phyloP scores from a whole-genome alignment of 2,888 invertebrate genomes.

The Alloscopus bannaensis region DNA sequence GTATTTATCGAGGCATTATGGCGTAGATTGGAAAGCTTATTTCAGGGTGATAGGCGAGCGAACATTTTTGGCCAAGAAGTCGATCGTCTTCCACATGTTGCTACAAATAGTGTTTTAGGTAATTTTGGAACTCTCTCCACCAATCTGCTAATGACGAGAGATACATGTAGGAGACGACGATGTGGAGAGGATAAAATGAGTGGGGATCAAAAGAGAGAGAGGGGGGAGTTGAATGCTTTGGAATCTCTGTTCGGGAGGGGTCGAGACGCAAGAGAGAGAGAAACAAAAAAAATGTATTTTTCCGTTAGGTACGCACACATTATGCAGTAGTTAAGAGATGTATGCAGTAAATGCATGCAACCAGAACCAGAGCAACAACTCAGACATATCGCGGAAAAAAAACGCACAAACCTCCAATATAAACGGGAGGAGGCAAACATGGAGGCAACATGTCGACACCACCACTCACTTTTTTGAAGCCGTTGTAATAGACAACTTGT shows the following conservation, averaged over 20 bases:
- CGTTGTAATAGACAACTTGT: constrained; percentile 64
- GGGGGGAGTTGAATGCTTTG: constrained; percentile 45
- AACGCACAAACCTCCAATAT: no score
- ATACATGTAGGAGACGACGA: constrained; percentile 41
- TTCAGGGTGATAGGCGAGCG: background rate
- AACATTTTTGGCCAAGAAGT: constrained; percentile 40
- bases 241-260: constrained; percentile 57
- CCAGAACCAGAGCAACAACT: background rate
- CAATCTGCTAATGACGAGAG: constrained; percentile 55
- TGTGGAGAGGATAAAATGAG: constrained; percentile 53
- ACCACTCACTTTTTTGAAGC: no score
- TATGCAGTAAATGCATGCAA: background rate
- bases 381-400: no score
- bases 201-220: constrained; percentile 47
- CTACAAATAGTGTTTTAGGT: constrained; percentile 47
- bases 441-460: background rate
- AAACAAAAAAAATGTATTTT: no score
- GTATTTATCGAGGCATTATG: constrained; percentile 43
- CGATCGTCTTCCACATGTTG: constrained; percentile 21
- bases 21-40: constrained; percentile 24
- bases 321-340: background rate
- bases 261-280: constrained; percentile 53
- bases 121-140: constrained; percentile 57
- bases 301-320: constrained; percentile 11
- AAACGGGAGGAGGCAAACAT: background rate